Evolutionary conservation across 2,797 vertebrate species (phyloP), one percentile per base, ranked within the genome.

Genomic region (Gymnothorax reevesii): DNA sequence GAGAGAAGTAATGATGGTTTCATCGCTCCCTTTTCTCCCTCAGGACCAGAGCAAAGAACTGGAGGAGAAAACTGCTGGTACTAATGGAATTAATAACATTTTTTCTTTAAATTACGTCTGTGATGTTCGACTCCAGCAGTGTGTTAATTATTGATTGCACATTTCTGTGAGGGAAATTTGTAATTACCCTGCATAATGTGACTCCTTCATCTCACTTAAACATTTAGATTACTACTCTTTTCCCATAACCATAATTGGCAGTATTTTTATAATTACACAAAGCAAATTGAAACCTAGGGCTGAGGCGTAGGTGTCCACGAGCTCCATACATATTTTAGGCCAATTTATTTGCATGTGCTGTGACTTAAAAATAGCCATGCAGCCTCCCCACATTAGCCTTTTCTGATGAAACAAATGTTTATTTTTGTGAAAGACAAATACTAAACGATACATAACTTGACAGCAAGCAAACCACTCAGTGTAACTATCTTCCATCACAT

Each of bases 201-300:
- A 93, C 89, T 91, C 91, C 92, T 94, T 92, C 92, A 94, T 95
- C 94, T 95, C 90, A 92, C 91, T 95, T 94, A 95, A 95, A 95
- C 93, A 95, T 94, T 94, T 93, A 94, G 94, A 94, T 94, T 93
- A 94, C 93, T 95, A 94, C 94, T 94, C 93, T 93, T 95, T 92
- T 86, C 88, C 80, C 87, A 85, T 87, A 91, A 88, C 90, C 94
- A 42, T 89, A 85, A 66, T 83, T 22, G 90, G 93, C 94, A 88
- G 93, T 84, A 88, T 91, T 88, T 91, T 93, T 93, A 89, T 93
- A 95, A 95, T 94, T 94, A 94, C 88, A 92, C 55, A 89, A 91
- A 94, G 94, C 92, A 92, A 92, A 94, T 90, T 79, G 85, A 71
- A 83, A 83, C 85, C 57, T 42, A 12, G 73, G 73, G 73, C 33